Percentiles rank a stretch among this genome's conserved stretches.
These are phyloP conservation scores for Caenorhabditis macrosperma DNA, from an alignment of 2,888 invertebrate species.

Conservation along the genomic window DNA sequence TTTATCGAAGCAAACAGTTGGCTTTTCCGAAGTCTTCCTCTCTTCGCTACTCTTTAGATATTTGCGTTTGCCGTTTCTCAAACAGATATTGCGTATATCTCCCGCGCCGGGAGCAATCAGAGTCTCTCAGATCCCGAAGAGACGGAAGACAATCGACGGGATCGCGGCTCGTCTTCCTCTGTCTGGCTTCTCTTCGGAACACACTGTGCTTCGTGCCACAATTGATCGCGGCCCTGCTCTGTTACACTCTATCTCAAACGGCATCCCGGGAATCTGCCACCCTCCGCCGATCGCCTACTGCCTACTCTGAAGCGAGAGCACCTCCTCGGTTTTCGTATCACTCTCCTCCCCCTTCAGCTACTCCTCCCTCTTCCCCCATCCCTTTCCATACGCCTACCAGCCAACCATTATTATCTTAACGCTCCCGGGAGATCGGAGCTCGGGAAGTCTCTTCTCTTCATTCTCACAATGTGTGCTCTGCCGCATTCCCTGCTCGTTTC, in stretches of 20 bases:
- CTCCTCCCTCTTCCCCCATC: slow-evolving; percentile 34
- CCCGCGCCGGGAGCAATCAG: slow-evolving; percentile 18
- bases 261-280: slow-evolving; percentile 54
- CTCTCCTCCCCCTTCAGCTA: slow-evolving; percentile 30
- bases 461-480: slow-evolving; percentile 31
- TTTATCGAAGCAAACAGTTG: slow-evolving; percentile 56
- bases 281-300: slow-evolving; percentile 42
- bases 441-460: slow-evolving; percentile 22
- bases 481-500: not conserved
- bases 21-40: slow-evolving; percentile 37
- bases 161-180: slow-evolving; percentile 17
- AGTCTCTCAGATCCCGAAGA: slow-evolving; percentile 22
- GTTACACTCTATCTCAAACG: slow-evolving; percentile 50
- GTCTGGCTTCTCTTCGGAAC: slow-evolving; percentile 16
- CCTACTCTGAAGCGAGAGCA: slow-evolving; percentile 23
- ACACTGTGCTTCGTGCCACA: slow-evolving; percentile 21
- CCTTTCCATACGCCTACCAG: slow-evolving; percentile 55
- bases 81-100: slow-evolving; percentile 57
- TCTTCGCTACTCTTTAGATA: slow-evolving; percentile 38
- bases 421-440: slow-evolving; percentile 38
- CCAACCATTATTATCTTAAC: slow-evolving; percentile 53
- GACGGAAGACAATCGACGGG: slow-evolving; percentile 23
- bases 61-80: slow-evolving; percentile 51
- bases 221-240: slow-evolving; percentile 35
- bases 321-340: slow-evolving; percentile 38